These are phyloP conservation scores for Apoda limacodes DNA, from an alignment of 2,888 invertebrate species.

Conservation along the genomic window DNA sequence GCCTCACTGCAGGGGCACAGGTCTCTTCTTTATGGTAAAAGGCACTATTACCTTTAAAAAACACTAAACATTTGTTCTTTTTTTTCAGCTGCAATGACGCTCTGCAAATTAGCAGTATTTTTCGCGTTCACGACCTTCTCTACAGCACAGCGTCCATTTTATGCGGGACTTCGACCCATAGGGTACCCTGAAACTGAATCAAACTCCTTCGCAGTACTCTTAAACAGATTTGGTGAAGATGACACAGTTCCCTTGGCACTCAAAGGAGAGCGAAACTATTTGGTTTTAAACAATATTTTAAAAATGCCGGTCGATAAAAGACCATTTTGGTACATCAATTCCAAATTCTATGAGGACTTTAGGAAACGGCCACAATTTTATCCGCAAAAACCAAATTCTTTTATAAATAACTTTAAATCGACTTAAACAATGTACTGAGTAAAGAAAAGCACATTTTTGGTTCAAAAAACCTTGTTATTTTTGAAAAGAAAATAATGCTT, in stretches of 20 bases:
- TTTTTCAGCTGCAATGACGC: conserved; percentile 13
- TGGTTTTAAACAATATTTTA: conserved; percentile 47
- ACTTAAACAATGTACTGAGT: no score
- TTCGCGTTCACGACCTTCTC: no score
- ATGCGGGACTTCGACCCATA: conserved; percentile 69
- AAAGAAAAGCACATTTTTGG: no score
- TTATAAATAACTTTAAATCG: no score
- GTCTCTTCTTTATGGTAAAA: no score
- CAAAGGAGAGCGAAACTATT: conserved; percentile 63
- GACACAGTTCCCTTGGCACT: conserved; percentile 67
- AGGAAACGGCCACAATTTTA: conserved; percentile 46
- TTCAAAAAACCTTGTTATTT: no score
- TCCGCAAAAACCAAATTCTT: conserved; percentile 33
- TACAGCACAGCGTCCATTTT: conserved; percentile 72
- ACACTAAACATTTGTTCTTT: no score
- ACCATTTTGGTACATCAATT: conserved; percentile 78
- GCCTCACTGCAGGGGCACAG: no score
- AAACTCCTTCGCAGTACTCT: conserved; percentile 26
- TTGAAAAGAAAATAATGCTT: no score
- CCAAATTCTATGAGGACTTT: conserved; percentile 69
- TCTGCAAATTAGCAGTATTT: no score
- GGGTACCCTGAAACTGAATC: conserved; percentile 70
- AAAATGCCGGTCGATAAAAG: conserved; percentile 68
- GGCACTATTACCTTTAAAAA: no score
- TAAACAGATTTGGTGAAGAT: conserved; percentile 60